Base-by-base conservation (phyloP, 2,797 vertebrate species). In the Luscinia megarhynchos region DNA sequence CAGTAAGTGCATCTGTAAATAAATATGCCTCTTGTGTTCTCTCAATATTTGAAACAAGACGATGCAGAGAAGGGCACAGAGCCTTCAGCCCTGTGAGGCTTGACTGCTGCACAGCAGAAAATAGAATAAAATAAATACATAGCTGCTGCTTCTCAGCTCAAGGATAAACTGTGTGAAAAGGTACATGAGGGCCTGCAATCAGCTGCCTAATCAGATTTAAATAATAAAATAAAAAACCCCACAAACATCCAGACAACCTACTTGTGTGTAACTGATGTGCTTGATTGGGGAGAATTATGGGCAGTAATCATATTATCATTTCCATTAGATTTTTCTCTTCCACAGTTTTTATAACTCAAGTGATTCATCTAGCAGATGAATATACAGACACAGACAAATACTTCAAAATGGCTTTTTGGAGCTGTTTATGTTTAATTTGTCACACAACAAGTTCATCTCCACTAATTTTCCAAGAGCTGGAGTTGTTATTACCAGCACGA, bases 221-320 rank as follows among this genome's bases (percentile, higher is more conserved):
- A 95, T 95, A 92, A 94, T 90, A 82, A 93, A 93, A 87, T 87
- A 68, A 67, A 89, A 69, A 79, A 54, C 0, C 11, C 20, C 84
- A 81, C 61, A 93, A 89, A 89, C 83, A 78, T 74, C 76, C 72
- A 94, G 89, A 67, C 91, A 96, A 66, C 46, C 89, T 94, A 66
- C 79, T 95, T 95, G 64, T 61, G 82, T 8, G 3, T 78, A 94
- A 96, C 62, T 94, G 97, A 96, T 95, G 62, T 23, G 80, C 95
- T 85, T 96, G 94, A 96, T 95, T 96, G 91, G 84, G 77, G 89
- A 89, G 79, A 96, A 93, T 96, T 95, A 93, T 46, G 87, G 94
- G 70, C 90, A 77, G 89, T 95, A 97, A 97, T 97, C 95, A 95
- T 86, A 96, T 96, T 97, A 95, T 92, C 87, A 95, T 94, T 96